A percentile compares a stretch with the other conserved stretches of the same genome.
These are phyloP conservation scores for Stenodema calcarata DNA, from an alignment of 2,888 invertebrate genomes.

Conservation along the genomic window DNA sequence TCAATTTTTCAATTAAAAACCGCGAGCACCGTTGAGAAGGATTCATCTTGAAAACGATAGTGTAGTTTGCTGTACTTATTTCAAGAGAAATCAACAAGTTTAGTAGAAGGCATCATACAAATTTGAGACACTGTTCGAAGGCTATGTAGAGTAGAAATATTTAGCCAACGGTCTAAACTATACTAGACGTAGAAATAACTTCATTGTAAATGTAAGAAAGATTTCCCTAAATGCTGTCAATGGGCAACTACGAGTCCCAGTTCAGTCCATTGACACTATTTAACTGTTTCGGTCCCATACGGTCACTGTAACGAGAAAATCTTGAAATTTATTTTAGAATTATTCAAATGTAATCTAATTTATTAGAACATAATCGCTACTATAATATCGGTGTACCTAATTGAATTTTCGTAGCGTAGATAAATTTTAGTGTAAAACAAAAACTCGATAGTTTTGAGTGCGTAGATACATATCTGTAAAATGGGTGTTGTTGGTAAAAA, in stretches of 20 bases:
- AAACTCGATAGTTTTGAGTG: not conserved
- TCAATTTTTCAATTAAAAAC: not conserved
- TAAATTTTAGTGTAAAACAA: not conserved
- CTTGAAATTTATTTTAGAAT: not conserved
- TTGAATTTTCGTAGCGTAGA: not conserved
- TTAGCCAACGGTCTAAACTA: not conserved
- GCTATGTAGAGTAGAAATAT: conserved; percentile 1
- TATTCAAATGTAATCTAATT: not conserved
- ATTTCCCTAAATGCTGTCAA: conserved; percentile 50
- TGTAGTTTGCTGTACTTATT: not conserved
- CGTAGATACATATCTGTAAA: not conserved
- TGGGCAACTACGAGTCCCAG: conserved; percentile 54
- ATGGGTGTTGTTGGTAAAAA: not conserved
- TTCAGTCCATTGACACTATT: conserved; percentile 51
- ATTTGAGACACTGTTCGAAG: not conserved
- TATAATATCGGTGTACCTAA: not conserved
- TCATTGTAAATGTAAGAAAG: conserved; percentile 7
- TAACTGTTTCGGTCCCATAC: not conserved
- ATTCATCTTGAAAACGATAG: not conserved
- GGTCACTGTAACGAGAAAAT: not conserved
- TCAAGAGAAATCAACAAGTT: not conserved
- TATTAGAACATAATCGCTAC: not conserved
- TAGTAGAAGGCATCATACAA: not conserved
- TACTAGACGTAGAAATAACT: not conserved
- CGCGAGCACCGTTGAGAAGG: not conserved